phyloP scores from a whole-genome alignment of 1,140 invertebrate genomes.

The Papilio xuthus region DNA sequence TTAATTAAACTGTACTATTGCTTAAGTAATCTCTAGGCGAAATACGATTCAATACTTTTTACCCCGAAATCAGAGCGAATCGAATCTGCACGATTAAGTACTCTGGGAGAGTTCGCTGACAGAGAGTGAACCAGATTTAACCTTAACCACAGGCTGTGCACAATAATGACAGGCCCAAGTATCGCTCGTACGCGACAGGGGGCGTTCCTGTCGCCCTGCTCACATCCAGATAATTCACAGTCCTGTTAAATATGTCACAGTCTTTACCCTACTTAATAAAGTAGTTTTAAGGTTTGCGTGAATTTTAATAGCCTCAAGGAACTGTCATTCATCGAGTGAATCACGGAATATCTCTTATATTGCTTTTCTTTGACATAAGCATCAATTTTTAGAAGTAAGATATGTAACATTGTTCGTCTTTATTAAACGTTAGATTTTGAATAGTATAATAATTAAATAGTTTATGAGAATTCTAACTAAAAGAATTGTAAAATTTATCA shows the following conservation, averaged over 20 bases:
- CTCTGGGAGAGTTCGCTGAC: background rate
- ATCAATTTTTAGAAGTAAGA: too few relatives aligned
- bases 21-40: too few relatives aligned
- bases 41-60: too few relatives aligned
- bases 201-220: slow-evolving; percentile 6
- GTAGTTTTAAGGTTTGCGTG: background rate
- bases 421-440: background rate
- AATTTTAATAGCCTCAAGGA: too few relatives aligned
- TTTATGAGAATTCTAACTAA: too few relatives aligned
- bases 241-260: slow-evolving; percentile 15
- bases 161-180: slow-evolving; percentile 1
- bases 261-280: background rate
- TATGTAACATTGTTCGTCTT: too few relatives aligned
- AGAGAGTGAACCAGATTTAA: background rate
- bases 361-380: background rate
- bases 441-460: background rate
- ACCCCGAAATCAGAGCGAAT: background rate
- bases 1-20: too few relatives aligned
- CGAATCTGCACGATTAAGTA: background rate
- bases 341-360: background rate
- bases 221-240: background rate
- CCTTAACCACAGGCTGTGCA: slow-evolving; percentile 15
- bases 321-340: background rate
- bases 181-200: background rate
- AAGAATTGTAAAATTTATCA: too few relatives aligned